phyloP scores from a whole-genome alignment of 2,113 vertebrate genomes.

The Fregata magnificens region DNA sequence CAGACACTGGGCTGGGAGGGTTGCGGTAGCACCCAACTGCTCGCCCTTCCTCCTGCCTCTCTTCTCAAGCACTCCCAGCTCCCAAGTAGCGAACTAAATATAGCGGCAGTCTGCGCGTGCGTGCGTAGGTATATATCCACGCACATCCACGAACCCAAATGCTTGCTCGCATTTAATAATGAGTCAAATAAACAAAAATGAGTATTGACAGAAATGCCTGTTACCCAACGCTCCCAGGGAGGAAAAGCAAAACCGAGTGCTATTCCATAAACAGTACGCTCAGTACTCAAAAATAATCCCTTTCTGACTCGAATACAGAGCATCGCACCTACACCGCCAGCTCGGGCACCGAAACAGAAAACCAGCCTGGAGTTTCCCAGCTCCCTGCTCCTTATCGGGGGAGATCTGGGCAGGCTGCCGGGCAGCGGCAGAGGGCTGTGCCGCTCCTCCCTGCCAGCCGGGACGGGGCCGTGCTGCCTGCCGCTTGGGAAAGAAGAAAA shows the following conservation, averaged over 20 bases:
- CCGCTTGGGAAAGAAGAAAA: slow-evolving; percentile 73
- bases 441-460: slow-evolving; percentile 50
- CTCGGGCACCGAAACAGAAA: background rate
- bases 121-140: background rate
- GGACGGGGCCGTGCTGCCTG: slow-evolving; percentile 17
- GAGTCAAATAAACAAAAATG: slow-evolving; percentile 43
- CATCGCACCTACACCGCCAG: background rate
- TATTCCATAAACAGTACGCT: background rate
- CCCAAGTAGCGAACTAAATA: background rate
- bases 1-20: background rate
- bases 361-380: slow-evolving; percentile 48
- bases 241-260: slow-evolving; percentile 16
- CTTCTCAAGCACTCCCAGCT: slow-evolving; percentile 7
- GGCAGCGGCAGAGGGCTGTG: background rate
- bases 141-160: background rate
- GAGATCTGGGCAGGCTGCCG: slow-evolving; percentile 70
- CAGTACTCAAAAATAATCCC: background rate
- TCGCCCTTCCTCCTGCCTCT: background rate
- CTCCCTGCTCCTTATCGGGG: slow-evolving; percentile 68
- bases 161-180: slow-evolving; percentile 29
- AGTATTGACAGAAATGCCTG: slow-evolving; percentile 41
- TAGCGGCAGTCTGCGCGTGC: background rate
- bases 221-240: background rate
- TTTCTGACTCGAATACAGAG: background rate
- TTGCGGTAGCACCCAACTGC: background rate